Evolutionary conservation across 2,113 vertebrate genomes (phyloP), one percentile per base, ranked within the genome.

Genomic region (Pollachius pollachius): DNA sequence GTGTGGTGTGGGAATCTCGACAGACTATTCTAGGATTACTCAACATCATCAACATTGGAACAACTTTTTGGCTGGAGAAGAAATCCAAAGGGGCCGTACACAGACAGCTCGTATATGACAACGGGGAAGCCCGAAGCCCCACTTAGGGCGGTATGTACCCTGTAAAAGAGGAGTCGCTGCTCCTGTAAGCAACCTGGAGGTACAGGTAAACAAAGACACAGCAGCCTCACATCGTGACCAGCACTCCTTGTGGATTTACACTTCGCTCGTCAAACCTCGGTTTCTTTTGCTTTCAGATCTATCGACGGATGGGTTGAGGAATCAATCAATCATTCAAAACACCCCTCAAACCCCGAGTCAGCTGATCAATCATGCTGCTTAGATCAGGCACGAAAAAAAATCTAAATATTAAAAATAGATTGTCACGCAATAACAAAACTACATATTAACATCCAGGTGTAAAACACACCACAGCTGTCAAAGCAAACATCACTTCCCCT

Each of bases 181-280:
- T 75, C 69, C 74, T 70, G 68, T 74, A 73, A 78, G 65, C 69
- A 4, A 48, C 41, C 41, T 48, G 41, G 12, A 72, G 77, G 74
- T 59, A 81, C 57, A 70, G 21, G 71, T 74, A 82, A 82, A 86
- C 77, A 78, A 62, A 87, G 72, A 80, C 79, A 76, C 69, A 75
- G 80, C 68, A 69, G 84, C 12, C 76, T 85, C 71, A 79, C 77
- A 87, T 90, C 88, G 89, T 90, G 89, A 90, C 87, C 79, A 76
- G 75, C 73, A 85, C 76, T 82, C 73, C 71, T 63, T 79, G 67
- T 71, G 74, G 68, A 80, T 16, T 81, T 71, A 52, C 77, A 76
- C 80, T 79, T 81, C 72, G 84, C 82, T 84, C 78, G 74, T 37
- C 48, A 62, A 75, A 68, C 65, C 19, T 1, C 41, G 37, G 60